Percentiles rank a stretch among this genome's conserved stretches.
Evolutionary conservation across 1,140 invertebrate genomes (phyloP).

Genomic region (Rhagoletis zephyria): DNA sequence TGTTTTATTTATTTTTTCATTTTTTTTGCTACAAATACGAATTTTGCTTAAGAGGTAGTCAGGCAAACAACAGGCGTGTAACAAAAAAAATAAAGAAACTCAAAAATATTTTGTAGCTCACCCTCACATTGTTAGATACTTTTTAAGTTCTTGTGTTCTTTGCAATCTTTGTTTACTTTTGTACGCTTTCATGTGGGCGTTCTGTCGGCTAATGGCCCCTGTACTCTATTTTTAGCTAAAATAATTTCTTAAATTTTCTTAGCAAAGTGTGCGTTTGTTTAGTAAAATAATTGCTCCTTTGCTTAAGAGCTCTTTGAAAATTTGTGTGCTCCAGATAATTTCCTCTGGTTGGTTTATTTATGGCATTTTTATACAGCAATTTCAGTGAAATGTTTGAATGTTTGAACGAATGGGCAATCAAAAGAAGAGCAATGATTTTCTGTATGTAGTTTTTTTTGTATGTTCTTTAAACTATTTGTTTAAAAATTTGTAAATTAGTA

Average conservation of each 20-base stretch:
- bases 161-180: slow-evolving; percentile 8
- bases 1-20: neutral
- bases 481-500: too few relatives aligned
- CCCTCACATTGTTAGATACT: neutral
- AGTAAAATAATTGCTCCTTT: neutral
- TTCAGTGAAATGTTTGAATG: too few relatives aligned
- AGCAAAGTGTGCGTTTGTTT: neutral
- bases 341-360: neutral
- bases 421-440: too few relatives aligned
- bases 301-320: neutral
- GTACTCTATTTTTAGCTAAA: slow-evolving; percentile 13
- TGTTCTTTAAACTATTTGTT: too few relatives aligned
- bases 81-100: too few relatives aligned
- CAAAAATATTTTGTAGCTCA: neutral
- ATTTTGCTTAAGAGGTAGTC: too few relatives aligned
- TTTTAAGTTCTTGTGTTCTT: neutral
- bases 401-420: too few relatives aligned
- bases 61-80: too few relatives aligned
- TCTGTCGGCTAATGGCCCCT: neutral
- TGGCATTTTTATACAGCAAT: neutral
- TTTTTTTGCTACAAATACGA: too few relatives aligned
- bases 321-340: neutral
- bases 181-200: slow-evolving; percentile 10
- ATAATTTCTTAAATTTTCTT: neutral
- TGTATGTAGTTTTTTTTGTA: too few relatives aligned